These are phyloP conservation scores for Leptatherina wallacei DNA, from an alignment of 2,797 vertebrate species.

Conservation along the genomic window DNA sequence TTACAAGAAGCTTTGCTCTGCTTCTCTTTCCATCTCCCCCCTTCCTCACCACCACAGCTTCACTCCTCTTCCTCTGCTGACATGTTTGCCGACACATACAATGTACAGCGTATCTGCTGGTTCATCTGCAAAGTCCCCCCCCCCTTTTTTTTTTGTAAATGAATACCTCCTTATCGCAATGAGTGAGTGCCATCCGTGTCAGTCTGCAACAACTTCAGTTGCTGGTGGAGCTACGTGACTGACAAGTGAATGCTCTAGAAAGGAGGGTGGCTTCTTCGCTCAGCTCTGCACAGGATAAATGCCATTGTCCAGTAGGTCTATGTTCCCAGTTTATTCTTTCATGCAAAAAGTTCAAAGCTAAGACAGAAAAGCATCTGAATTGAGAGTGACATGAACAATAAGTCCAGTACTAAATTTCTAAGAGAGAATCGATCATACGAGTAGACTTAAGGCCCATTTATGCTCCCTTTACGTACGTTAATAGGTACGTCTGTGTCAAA, in stretches of 20 bases:
- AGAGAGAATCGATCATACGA: no score
- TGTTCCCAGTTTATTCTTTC: background rate
- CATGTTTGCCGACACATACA: constrained; percentile 70
- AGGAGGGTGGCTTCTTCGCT: background rate
- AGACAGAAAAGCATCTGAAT: background rate
- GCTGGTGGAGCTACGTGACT: constrained; percentile 35
- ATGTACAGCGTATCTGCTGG: constrained; percentile 70
- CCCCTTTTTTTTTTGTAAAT: constrained; percentile 53
- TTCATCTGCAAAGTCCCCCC: constrained; percentile 61
- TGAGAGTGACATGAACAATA: background rate
- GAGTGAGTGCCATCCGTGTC: constrained; percentile 63
- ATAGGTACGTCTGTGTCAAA: no score
- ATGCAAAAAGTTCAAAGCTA: background rate
- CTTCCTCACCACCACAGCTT: background rate
- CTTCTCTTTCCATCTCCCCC: constrained; percentile 1
- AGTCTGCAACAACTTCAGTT: constrained; percentile 59
- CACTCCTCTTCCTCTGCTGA: constrained; percentile 54
- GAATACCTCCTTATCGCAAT: constrained; percentile 74
- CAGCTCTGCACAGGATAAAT: background rate
- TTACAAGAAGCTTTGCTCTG: constrained; percentile 49
- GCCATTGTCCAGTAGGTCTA: background rate
- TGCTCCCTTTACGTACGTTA: no score
- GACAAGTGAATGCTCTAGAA: constrained; percentile 32
- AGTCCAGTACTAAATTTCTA: background rate
- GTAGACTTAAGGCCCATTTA: no score